A percentile compares a stretch with the other conserved stretches of the same genome.
phyloP scores from a whole-genome alignment of 2,797 vertebrate genomes.

The Malacoraja senta region DNA sequence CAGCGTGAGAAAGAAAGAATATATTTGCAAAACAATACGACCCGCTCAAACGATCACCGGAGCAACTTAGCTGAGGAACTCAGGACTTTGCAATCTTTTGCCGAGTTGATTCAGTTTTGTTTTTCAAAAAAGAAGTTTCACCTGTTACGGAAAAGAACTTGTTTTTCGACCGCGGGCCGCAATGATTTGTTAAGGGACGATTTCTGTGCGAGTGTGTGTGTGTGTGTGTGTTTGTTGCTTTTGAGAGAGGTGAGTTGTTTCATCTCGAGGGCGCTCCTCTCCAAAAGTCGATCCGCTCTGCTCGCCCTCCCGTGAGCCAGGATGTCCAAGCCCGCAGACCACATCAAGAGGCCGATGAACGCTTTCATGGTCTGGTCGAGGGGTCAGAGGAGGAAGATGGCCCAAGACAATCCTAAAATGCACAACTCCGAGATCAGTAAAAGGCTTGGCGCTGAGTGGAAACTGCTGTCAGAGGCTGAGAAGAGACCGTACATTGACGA shows the following conservation, averaged over 20 bases:
- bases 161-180: slow-evolving; percentile 55
- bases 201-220: slow-evolving; percentile 42
- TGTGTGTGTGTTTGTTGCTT: too few relatives aligned
- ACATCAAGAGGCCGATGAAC: slow-evolving; percentile 88
- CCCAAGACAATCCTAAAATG: slow-evolving; percentile 98
- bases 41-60: slow-evolving; percentile 60
- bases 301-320: slow-evolving; percentile 42
- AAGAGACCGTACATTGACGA: slow-evolving; percentile 82
- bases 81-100: slow-evolving; percentile 43
- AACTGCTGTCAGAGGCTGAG: slow-evolving; percentile 78
- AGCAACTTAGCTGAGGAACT: slow-evolving; percentile 47
- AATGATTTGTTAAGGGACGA: slow-evolving; percentile 55
- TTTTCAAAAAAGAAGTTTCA: slow-evolving; percentile 43
- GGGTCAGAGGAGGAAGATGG: slow-evolving; percentile 92
- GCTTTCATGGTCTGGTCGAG: slow-evolving; percentile 89
- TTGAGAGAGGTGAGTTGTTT: slow-evolving; percentile 59
- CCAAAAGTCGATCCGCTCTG: slow-evolving; percentile 53
- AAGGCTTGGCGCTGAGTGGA: slow-evolving; percentile 85
- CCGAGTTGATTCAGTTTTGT: slow-evolving; percentile 40
- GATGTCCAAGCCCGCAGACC: slow-evolving; percentile 96
- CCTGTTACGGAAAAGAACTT: slow-evolving; percentile 50
- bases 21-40: slow-evolving; percentile 41
- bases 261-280: slow-evolving; percentile 45
- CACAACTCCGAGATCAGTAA: slow-evolving; percentile 96
- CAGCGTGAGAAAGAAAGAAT: slow-evolving; percentile 57